These are phyloP conservation scores for Onthophagus sagittarius DNA, from an alignment of 2,888 invertebrate genomes.

Conservation along the genomic window DNA sequence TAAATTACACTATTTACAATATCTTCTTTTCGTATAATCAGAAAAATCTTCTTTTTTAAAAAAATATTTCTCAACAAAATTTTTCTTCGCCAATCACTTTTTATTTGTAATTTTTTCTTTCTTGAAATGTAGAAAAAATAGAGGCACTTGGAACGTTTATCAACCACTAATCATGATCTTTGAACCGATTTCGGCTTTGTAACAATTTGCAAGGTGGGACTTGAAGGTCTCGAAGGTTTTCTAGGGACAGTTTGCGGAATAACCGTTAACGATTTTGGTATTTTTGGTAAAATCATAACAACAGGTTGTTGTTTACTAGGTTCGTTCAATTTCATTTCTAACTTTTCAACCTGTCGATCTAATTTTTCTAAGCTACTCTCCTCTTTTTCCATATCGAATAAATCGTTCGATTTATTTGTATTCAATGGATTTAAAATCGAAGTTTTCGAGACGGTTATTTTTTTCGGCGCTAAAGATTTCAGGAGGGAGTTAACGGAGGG, in stretches of 20 bases:
- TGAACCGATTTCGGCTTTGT: conserved; percentile 30
- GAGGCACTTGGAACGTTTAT: conserved; percentile 40
- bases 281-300: conserved; percentile 64
- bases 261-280: conserved; percentile 77
- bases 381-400: conserved; percentile 26
- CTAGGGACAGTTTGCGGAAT: conserved; percentile 62
- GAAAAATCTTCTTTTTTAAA: conserved; percentile 15
- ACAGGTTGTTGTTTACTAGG: conserved; percentile 37
- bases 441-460: conserved; percentile 40
- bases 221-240: conserved; percentile 40
- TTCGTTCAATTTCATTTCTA: conserved; percentile 42
- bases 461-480: conserved; percentile 38
- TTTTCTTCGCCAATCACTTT: conserved; percentile 16
- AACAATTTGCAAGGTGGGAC: conserved; percentile 42
- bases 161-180: conserved; percentile 41
- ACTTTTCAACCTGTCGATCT: conserved; percentile 50
- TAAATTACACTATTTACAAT: conserved; percentile 25
- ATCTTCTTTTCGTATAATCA: too few species aligned
- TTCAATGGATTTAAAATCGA: conserved; percentile 28
- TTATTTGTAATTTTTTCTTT: neutral
- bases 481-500: conserved; percentile 34
- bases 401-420: neutral
- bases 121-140: conserved; percentile 11
- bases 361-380: conserved; percentile 47
- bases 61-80: conserved; percentile 19